Conservation (phyloP, 2,113 vertebrate species). For the Labeo catla region DNA sequence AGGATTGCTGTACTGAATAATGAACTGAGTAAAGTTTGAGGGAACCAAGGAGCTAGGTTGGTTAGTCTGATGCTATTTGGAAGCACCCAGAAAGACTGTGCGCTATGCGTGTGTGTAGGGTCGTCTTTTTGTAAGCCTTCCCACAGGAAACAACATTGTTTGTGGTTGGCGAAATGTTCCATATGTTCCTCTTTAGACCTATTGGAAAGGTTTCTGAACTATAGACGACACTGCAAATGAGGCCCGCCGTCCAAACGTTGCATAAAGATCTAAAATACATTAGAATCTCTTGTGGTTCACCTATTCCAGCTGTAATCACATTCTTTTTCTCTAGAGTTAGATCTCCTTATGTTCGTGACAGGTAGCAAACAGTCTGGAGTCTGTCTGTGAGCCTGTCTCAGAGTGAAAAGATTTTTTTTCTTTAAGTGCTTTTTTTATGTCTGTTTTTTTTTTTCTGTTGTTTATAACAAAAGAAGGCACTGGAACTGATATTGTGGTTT, state of each 20-base stretch:
- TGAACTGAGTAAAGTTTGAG: constrained; percentile 40
- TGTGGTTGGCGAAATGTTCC: constrained; percentile 44
- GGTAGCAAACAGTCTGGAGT: constrained; percentile 52
- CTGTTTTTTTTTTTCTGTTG: not conserved
- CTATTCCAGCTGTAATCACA: constrained; percentile 39
- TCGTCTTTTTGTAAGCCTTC: constrained; percentile 44
- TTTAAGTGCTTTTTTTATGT: constrained; percentile 17
- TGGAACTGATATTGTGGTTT: constrained; percentile 69
- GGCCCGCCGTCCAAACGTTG: not conserved
- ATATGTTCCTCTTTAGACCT: constrained; percentile 32
- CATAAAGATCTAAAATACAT: constrained; percentile 29
- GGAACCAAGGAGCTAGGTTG: constrained; percentile 25
- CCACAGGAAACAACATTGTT: constrained; percentile 54
- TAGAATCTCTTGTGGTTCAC: constrained; percentile 31
- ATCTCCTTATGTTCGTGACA: constrained; percentile 57
- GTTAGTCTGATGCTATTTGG: constrained; percentile 33
- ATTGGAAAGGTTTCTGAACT: constrained; percentile 5
- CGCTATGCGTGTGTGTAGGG: constrained; percentile 50
- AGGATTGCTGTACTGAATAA: constrained; percentile 68
- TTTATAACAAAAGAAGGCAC: constrained; percentile 69
- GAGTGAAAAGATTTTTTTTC: constrained; percentile 41
- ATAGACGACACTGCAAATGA: constrained; percentile 33
- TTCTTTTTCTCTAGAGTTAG: constrained; percentile 43
- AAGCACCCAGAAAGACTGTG: constrained; percentile 53
- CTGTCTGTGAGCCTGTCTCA: constrained; percentile 55